Conservation (phyloP, 1,140 invertebrate genomes). For the Neodiprion lecontei region DNA sequence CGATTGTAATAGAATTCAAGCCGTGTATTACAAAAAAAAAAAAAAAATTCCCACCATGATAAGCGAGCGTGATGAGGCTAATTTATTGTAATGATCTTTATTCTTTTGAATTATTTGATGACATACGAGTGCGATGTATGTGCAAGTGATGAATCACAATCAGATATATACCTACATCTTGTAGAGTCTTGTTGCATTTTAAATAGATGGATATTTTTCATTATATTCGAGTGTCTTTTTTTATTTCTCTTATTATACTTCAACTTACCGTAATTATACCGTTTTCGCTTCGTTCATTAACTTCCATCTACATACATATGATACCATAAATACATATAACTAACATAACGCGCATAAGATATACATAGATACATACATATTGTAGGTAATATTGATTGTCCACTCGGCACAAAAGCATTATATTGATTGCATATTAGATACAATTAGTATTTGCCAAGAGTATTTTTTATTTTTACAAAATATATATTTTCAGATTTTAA, state of each 20-base stretch:
- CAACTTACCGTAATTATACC: not conserved
- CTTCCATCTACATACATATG: not conserved
- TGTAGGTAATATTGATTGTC: conserved; percentile 2
- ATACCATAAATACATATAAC: not conserved
- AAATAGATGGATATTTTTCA: not conserved
- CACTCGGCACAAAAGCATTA: conserved; percentile 1
- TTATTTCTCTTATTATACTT: not conserved
- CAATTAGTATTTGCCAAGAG: conserved; percentile 7
- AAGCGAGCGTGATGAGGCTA: too few relatives aligned
- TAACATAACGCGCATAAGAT: not conserved
- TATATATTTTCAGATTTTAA: too few relatives aligned
- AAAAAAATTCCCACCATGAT: too few relatives aligned
- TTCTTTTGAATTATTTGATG: not conserved
- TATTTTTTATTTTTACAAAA: not conserved
- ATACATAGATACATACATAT: not conserved
- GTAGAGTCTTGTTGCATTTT: not conserved
- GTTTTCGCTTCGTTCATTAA: not conserved
- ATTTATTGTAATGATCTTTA: too few relatives aligned
- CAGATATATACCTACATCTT: not conserved
- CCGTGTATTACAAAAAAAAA: too few relatives aligned
- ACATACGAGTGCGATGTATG: not conserved
- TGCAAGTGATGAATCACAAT: not conserved
- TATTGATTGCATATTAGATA: not conserved
- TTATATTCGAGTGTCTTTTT: not conserved
- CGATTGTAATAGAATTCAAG: too few relatives aligned